A percentile compares a stretch with the other conserved stretches of the same genome.
Conservation (phyloP, 2,797 vertebrate species). For the Picus viridis region DNA sequence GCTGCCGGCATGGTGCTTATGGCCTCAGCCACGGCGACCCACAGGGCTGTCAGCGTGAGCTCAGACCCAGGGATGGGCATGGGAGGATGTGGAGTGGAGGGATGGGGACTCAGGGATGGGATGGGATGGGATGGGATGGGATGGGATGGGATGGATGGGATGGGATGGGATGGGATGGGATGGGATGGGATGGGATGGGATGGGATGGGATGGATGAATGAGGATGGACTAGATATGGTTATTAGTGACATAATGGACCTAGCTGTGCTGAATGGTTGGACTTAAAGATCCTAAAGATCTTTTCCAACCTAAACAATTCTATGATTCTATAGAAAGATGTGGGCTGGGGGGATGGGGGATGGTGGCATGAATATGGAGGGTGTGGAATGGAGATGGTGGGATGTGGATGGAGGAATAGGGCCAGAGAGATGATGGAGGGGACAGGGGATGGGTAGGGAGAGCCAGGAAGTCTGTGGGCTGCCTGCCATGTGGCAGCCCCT, state of each 20-base stretch:
- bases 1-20: slow-evolving; percentile 84
- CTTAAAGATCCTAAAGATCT: too few species aligned
- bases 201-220: background rate
- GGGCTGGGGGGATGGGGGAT: background rate
- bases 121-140: background rate
- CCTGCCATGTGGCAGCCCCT: background rate
- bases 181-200: background rate
- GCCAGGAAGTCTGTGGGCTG: background rate
- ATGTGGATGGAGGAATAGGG: background rate
- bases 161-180: too few species aligned
- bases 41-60: slow-evolving; percentile 85
- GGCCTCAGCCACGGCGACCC: slow-evolving; percentile 85
- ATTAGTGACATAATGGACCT: too few species aligned
- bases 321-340: background rate
- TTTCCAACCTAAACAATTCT: too few species aligned
- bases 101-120: background rate
- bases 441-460: background rate
- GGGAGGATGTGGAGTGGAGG: background rate
- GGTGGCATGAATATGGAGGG: background rate
- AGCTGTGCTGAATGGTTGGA: too few species aligned
- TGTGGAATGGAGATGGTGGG: background rate
- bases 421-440: background rate
- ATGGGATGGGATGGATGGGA: background rate
- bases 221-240: too few species aligned
- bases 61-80: background rate